phyloP scores from a whole-genome alignment of 2,797 vertebrate genomes.

The Iguana delicatissima region DNA sequence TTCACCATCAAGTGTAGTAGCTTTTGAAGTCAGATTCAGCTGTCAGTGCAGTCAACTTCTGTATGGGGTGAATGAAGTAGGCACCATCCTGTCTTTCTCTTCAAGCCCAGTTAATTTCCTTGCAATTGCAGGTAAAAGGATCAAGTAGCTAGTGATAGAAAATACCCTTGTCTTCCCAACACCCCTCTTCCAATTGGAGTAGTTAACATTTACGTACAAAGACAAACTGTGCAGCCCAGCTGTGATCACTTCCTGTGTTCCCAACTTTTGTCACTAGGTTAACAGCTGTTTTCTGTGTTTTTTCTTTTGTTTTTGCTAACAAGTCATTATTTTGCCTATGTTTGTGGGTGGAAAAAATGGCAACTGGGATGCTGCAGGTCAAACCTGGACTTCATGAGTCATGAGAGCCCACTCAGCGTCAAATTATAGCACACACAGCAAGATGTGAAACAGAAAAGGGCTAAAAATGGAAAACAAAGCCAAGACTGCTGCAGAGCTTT shows the following conservation, averaged over 20 bases:
- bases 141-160: neutral
- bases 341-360: constrained; percentile 43
- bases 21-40: neutral
- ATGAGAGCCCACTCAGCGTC: constrained; percentile 32
- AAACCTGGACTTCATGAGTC: constrained; percentile 31
- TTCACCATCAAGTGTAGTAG: neutral
- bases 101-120: neutral
- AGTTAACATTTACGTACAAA: neutral
- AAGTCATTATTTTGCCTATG: constrained; percentile 15
- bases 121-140: neutral
- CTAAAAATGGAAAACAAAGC: constrained; percentile 44
- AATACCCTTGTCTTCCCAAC: neutral
- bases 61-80: neutral
- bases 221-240: neutral
- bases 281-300: constrained; percentile 37
- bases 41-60: neutral
- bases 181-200: neutral
- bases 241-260: neutral
- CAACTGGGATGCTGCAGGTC: constrained; percentile 27
- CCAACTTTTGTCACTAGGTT: constrained; percentile 2
- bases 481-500: constrained; percentile 46
- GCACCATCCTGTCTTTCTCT: neutral
- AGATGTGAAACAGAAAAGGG: constrained; percentile 49
- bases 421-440: constrained; percentile 36
- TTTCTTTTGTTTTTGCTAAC: constrained; percentile 43